Evolutionary conservation across 2,888 invertebrate genomes (phyloP), one percentile per base, ranked within the genome.

Genomic region (Uloborus plumipes): DNA sequence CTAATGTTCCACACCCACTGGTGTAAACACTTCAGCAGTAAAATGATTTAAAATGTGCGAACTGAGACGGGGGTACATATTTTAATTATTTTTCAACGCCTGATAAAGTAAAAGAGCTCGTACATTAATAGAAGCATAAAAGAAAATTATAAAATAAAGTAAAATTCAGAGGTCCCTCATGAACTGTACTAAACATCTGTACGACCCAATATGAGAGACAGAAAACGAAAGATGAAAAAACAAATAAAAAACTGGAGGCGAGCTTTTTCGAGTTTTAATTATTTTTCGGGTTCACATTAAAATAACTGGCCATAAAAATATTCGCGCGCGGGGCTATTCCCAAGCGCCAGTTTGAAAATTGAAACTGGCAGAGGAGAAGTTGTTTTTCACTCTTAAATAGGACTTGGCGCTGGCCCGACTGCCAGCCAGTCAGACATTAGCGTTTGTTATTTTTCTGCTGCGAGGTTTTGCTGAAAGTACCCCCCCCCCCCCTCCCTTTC

Each of bases 191-290:
- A 74, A 81, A 81, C 80, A 81, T 74, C 74, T 74, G 80, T 70
- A 78, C 65, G 53, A 55, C 78, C 65, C 71, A 71, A 78, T 71
- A 75, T 65, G 50, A 49, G 61, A 55, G 14, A 9, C 20, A 47
- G 71, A 58, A 71, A 71, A 58, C 59, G 47, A 62, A 73, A 66
- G 51, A 59, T 71, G 51, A 70, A 67, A n/a, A 20, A 31, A 26
- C 31, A 22, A 22, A 20, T 20, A 18, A 53, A 75, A 70, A 74
- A 74, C 69, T 69, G 51, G 31, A 26, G 49, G 58, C 59, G 59
- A 58, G 70, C 80, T 81, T 81, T 81, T 74, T 81, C 74, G 80
- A 67, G 75, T 81, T 81, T 81, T 74, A 81, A 81, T 81, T 81
- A 81, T 81, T 81, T 81, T 80, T 80, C 73, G 73, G 73, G 79